phyloP scores from a whole-genome alignment of 2,113 vertebrate genomes.

The Eulemur rufifrons region DNA sequence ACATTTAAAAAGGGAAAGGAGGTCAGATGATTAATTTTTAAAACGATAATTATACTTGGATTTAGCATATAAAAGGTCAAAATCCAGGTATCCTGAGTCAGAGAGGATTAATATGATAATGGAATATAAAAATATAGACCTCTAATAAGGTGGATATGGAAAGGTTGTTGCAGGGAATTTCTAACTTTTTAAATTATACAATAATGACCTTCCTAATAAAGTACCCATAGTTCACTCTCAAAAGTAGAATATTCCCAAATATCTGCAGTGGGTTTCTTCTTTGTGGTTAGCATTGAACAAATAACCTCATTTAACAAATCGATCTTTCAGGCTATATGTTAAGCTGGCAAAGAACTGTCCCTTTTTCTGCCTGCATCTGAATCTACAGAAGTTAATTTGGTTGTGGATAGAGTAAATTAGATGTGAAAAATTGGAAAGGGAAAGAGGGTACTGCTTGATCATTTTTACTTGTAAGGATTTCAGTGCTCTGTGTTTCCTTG shows the following conservation, averaged over 20 bases:
- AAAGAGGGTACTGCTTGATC: slow-evolving; percentile 90
- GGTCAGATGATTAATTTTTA: background rate
- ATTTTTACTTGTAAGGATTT: slow-evolving; percentile 91
- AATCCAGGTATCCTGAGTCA: background rate
- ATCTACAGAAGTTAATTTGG: slow-evolving; percentile 89
- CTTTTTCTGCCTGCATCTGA: slow-evolving; percentile 85
- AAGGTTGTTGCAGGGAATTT: background rate
- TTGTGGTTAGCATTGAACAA: slow-evolving; percentile 76
- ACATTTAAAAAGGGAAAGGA: background rate
- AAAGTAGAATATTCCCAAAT: background rate
- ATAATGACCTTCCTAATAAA: background rate
- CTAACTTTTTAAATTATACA: background rate
- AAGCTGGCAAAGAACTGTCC: slow-evolving; percentile 84
- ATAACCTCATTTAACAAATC: slow-evolving; percentile 70
- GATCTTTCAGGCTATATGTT: slow-evolving; percentile 72
- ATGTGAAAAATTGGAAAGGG: slow-evolving; percentile 82
- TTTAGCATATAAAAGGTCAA: background rate
- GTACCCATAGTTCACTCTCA: background rate
- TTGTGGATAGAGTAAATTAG: slow-evolving; percentile 84
- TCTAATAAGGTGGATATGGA: background rate
- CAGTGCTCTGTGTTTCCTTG: slow-evolving; percentile 94
- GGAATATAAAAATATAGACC: background rate
- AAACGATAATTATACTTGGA: background rate
- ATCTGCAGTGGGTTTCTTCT: background rate
- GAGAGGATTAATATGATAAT: background rate